Evolutionary conservation across 2,113 vertebrate species (phyloP).

Genomic region (Dipodomys merriami): DNA sequence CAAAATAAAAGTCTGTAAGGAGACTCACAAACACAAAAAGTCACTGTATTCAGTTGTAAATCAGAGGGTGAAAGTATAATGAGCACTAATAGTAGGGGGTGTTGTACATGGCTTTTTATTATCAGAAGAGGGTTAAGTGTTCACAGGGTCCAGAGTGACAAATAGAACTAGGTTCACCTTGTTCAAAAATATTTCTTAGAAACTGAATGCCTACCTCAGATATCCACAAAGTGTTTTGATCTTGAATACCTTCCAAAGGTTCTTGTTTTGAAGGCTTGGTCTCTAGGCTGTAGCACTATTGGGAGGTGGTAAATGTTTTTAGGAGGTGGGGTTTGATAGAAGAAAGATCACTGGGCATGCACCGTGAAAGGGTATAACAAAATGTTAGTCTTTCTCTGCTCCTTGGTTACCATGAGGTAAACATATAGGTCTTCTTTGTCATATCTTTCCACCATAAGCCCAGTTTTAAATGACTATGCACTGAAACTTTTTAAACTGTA

Average conservation of each 20-base stretch:
- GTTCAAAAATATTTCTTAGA: slow-evolving; percentile 2
- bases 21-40: background rate
- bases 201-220: background rate
- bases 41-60: background rate
- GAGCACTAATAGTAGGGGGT: background rate
- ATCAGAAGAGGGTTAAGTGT: background rate
- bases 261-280: no score
- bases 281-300: background rate
- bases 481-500: no score
- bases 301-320: background rate
- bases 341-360: background rate
- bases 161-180: background rate
- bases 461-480: no score
- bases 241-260: background rate
- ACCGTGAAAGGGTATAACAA: no score
- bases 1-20: background rate
- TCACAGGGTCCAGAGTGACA: background rate
- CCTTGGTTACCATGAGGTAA: background rate
- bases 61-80: background rate
- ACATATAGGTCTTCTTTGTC: background rate
- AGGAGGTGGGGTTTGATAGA: background rate
- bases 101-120: background rate
- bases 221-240: background rate
- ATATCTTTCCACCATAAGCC: background rate
- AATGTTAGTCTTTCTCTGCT: background rate